Conservation (phyloP, 2,113 vertebrate genomes). For the Salvator merianae region DNA sequence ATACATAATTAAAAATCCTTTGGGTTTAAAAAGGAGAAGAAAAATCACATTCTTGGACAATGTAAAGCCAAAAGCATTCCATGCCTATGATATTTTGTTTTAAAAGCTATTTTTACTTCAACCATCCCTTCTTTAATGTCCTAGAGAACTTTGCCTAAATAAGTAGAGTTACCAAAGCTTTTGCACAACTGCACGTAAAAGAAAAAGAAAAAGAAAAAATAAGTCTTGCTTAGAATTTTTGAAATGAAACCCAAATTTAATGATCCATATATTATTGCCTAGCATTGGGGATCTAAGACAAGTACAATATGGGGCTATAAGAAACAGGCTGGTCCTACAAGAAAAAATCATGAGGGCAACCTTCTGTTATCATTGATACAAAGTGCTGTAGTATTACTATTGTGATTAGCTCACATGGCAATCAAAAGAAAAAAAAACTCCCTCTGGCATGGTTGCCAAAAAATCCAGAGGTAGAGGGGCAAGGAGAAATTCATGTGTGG, state of each 20-base stretch:
- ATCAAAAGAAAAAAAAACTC: no score
- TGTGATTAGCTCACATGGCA: no score
- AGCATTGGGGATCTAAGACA: background rate
- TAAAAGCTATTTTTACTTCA: conserved; percentile 35
- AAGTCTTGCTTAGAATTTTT: background rate
- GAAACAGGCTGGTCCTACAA: background rate
- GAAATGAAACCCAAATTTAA: conserved; percentile 18
- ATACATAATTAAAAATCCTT: conserved; percentile 58
- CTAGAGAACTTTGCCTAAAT: conserved; percentile 27
- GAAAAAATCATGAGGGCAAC: background rate
- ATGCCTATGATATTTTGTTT: conserved; percentile 21
- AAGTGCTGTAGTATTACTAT: no score
- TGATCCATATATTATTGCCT: background rate
- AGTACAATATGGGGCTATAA: background rate
- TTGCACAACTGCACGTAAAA: background rate
- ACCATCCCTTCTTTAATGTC: conserved; percentile 39
- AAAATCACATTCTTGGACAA: conserved; percentile 52
- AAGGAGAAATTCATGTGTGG: no score
- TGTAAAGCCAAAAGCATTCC: conserved; percentile 47
- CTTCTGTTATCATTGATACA: no score
- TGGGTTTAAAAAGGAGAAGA: conserved; percentile 54
- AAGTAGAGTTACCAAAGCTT: background rate
- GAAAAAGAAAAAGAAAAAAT: background rate
- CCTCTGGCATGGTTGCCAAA: no score
- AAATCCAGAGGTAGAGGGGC: no score